Conservation (phyloP, 2,113 vertebrate species). For the Collichthys lucidus region DNA sequence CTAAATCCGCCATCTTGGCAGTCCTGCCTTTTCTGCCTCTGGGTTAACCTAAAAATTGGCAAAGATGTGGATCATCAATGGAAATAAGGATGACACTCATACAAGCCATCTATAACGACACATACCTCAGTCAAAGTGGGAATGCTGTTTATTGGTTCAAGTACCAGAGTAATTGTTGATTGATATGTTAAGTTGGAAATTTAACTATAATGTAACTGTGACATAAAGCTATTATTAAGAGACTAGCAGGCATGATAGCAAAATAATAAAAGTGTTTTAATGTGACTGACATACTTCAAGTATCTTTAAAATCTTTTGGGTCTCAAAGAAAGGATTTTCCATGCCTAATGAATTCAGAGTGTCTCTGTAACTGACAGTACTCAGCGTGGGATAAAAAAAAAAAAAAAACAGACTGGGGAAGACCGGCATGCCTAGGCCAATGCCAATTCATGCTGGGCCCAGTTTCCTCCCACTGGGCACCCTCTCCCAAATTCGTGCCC, state of each 20-base stretch:
- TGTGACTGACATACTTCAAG: neutral
- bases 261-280: neutral
- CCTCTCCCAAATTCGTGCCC: conserved; percentile 69
- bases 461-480: conserved; percentile 70
- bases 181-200: neutral
- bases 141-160: neutral
- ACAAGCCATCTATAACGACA: no score
- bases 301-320: neutral
- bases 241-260: neutral
- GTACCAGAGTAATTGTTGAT: neutral
- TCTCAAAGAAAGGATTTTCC: conserved; percentile 20
- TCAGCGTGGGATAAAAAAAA: conserved; percentile 17
- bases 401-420: conserved; percentile 48
- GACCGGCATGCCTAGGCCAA: conserved; percentile 38
- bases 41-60: no score
- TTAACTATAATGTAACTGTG: neutral
- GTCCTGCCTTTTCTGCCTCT: no score
- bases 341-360: neutral
- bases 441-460: conserved; percentile 51
- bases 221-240: neutral
- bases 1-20: no score
- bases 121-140: no score
- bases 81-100: no score
- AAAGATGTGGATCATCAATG: no score
- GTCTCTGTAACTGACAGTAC: conserved; percentile 27